Percentiles rank a stretch among this genome's conserved stretches.
These are phyloP conservation scores for Aegotheles bennettii DNA, from an alignment of 2,113 vertebrate species.

Conservation along the genomic window DNA sequence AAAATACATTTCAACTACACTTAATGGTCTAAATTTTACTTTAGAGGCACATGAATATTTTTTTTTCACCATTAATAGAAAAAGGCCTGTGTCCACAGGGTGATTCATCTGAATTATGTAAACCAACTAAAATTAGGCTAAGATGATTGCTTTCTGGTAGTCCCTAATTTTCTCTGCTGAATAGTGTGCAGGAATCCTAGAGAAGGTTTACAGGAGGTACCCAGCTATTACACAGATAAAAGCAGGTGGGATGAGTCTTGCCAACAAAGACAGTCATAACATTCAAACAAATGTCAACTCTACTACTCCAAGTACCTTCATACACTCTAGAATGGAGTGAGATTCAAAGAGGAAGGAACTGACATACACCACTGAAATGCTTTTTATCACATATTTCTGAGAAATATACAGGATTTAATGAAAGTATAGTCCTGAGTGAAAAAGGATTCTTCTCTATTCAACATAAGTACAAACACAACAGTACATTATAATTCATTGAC, in stretches of 20 bases:
- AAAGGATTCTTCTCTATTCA: background rate
- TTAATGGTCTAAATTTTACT: background rate
- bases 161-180: background rate
- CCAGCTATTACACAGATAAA: background rate
- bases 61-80: background rate
- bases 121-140: background rate
- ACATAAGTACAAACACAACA: background rate
- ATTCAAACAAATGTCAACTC: background rate
- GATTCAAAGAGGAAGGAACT: background rate
- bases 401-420: background rate
- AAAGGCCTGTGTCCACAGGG: background rate
- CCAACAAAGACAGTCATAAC: background rate
- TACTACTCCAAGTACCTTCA: background rate
- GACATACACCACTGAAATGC: background rate
- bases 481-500: background rate
- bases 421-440: background rate
- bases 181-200: background rate
- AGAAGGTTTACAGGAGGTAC: background rate
- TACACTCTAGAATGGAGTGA: background rate
- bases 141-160: background rate
- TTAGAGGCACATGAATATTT: background rate
- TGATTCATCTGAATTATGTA: background rate
- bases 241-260: background rate
- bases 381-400: background rate
- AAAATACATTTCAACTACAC: background rate